Evolutionary conservation across 2,113 vertebrate genomes (phyloP), one percentile per base, ranked within the genome.

Genomic region (Sinocyclocheilus maitianheensis): DNA sequence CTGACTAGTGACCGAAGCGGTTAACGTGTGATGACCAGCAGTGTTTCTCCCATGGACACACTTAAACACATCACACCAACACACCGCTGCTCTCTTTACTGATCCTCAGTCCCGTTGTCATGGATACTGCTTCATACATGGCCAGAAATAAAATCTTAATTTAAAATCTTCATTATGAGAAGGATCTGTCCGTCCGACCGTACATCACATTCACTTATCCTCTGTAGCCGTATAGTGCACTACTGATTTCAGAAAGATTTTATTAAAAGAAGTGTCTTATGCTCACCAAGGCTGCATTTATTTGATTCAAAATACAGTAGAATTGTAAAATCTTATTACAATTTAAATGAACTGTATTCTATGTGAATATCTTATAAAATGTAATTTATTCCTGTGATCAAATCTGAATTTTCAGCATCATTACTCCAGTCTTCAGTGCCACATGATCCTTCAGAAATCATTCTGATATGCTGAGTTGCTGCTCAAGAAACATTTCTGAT

Each of bases 11-110:
- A 37, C 13, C 8, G 62, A 65, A 65, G 11, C 62, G 8, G 20
- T 62, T 62, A 62, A n/a, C 20, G 2, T 43, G 37, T 74, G 71
- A 74, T 74, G 71, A 43, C 37, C 69, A 72, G 69, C 69, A 40
- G 8, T 40, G 20, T 37, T 46, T 48, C 4, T 65, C 74, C 63
- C 40, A 58, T 37, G 53, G 53, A 79, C 77, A 79, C 53, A n/a
- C 65, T 74, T 72, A 40, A 62, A 74, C 69, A 24, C 53, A 77
- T 74, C 77, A 76, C 86, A 80, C 51, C 89, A 81, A 89, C 63
- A 37, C 83, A 72, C 87, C 60, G 87, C 87, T 77, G 81, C 63
- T 20, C 63, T 55, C 63, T 55, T 55, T 53, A 81, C 20, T 81
- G 37, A 81, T 62, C 26, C 79, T 24, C 14, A 24, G 22, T 53